phyloP scores from a whole-genome alignment of 2,888 invertebrate genomes.

The Linyphia triangularis region DNA sequence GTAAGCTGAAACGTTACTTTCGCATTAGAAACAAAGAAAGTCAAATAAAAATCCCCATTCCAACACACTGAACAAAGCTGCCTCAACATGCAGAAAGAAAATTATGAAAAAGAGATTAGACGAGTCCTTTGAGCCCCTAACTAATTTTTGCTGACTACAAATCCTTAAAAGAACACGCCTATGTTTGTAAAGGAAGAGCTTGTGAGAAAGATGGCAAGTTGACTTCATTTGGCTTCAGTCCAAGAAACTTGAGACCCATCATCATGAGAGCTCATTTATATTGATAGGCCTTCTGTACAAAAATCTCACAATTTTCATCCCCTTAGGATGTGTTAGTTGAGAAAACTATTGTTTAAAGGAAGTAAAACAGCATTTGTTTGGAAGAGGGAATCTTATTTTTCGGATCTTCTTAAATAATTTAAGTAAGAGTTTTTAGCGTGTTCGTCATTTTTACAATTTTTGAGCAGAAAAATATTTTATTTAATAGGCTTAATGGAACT shows the following conservation, averaged over 20 bases:
- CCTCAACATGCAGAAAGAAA: neutral
- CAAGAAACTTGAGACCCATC: constrained; percentile 36
- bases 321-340: neutral
- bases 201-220: constrained; percentile 14
- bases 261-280: constrained; percentile 56
- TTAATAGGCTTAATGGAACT: too few relatives aligned
- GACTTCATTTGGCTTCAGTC: constrained; percentile 45
- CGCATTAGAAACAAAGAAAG: neutral
- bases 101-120: neutral
- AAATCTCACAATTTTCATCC: neutral
- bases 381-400: too few relatives aligned
- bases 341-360: too few relatives aligned
- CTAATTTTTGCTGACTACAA: neutral
- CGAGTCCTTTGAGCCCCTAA: neutral
- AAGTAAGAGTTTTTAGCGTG: too few relatives aligned
- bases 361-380: too few relatives aligned
- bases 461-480: too few relatives aligned
- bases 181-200: neutral
- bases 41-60: neutral
- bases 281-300: constrained; percentile 40
- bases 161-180: neutral
- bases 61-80: neutral
- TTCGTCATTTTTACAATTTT: too few relatives aligned
- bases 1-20: too few relatives aligned
- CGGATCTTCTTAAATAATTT: too few relatives aligned